Evolutionary conservation across 2,888 invertebrate genomes (phyloP).

Genomic region (Nephrocerus scutellatus): DNA sequence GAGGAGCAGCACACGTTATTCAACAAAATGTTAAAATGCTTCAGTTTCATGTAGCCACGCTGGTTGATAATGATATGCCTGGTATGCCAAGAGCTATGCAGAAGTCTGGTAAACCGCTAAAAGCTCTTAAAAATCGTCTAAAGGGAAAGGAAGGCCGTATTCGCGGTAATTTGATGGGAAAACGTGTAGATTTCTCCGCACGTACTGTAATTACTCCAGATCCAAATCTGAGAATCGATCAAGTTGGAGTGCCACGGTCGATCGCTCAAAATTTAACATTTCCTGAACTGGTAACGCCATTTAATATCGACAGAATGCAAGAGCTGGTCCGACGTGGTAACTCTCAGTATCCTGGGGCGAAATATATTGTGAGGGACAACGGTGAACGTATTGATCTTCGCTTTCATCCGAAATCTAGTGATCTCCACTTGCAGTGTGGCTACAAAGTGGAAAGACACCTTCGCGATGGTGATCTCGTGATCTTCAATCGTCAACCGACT

Average conservation of each 20-base stretch:
- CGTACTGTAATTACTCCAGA: constrained; percentile 98
- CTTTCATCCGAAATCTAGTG: constrained; percentile 96
- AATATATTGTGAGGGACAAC: constrained; percentile 97
- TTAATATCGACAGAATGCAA: constrained; percentile 88
- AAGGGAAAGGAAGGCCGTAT: constrained; percentile 99
- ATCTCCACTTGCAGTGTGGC: constrained; percentile 91
- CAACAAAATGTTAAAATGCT: constrained; percentile 95
- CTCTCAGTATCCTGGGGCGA: constrained; percentile 98
- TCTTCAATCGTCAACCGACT: constrained; percentile 99
- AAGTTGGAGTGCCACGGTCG: constrained; percentile 95
- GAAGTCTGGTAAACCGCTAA: constrained; percentile 96
- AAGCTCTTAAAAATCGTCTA: constrained; percentile 91
- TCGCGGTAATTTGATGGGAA: constrained; percentile 99
- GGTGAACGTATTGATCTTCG: constrained; percentile 97
- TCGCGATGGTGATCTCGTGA: constrained; percentile 94
- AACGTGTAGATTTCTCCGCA: constrained; percentile 99
- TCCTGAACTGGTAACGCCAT: constrained; percentile 98
- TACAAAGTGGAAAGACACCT: constrained; percentile 97
- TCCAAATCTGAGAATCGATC: constrained; percentile 89
- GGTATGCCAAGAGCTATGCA: constrained; percentile 97
- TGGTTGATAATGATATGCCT: constrained; percentile 98
- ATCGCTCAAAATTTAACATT: constrained; percentile 99
- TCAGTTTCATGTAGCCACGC: constrained; percentile 96
- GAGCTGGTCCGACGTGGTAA: constrained; percentile 94
- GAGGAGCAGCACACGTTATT: constrained; percentile 96